Evolutionary conservation across 2,113 vertebrate genomes (phyloP).

Genomic region (Hiodon tergisus): DNA sequence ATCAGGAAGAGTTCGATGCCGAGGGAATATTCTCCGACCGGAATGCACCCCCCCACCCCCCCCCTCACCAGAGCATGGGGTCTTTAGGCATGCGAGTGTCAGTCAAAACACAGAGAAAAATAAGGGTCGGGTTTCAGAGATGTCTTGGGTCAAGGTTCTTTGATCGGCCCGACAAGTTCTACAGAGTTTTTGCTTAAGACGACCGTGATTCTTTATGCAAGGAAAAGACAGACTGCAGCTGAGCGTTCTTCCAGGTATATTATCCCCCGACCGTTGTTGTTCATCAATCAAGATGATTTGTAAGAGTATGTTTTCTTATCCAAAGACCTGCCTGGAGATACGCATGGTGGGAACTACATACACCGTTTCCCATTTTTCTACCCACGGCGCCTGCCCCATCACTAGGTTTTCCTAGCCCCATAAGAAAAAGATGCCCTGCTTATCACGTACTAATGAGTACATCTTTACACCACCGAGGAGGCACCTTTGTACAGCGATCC

Average conservation of each 20-base stretch:
- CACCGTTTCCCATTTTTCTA: neutral
- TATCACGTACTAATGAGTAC: slow-evolving; percentile 50
- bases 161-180: neutral
- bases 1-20: slow-evolving; percentile 39
- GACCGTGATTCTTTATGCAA: no score
- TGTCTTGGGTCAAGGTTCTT: neutral
- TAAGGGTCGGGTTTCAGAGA: neutral
- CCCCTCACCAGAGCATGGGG: slow-evolving; percentile 49
- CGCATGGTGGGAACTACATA: neutral
- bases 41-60: slow-evolving; percentile 45
- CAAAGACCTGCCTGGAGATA: no score
- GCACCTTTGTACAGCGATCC: slow-evolving; percentile 55
- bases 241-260: no score
- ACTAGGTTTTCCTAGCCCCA: neutral
- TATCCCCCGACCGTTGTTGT: no score
- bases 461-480: slow-evolving; percentile 38
- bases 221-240: no score
- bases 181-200: no score
- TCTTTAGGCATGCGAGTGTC: slow-evolving; percentile 51
- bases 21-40: slow-evolving; percentile 16
- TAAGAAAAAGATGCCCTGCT: slow-evolving; percentile 19
- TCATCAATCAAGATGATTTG: no score
- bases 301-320: no score
- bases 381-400: neutral
- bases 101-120: slow-evolving; percentile 44